A percentile compares a stretch with the other conserved stretches of the same genome.
These are phyloP conservation scores for Xerus rutilus DNA, from an alignment of 2,797 vertebrate species.

Conservation along the genomic window DNA sequence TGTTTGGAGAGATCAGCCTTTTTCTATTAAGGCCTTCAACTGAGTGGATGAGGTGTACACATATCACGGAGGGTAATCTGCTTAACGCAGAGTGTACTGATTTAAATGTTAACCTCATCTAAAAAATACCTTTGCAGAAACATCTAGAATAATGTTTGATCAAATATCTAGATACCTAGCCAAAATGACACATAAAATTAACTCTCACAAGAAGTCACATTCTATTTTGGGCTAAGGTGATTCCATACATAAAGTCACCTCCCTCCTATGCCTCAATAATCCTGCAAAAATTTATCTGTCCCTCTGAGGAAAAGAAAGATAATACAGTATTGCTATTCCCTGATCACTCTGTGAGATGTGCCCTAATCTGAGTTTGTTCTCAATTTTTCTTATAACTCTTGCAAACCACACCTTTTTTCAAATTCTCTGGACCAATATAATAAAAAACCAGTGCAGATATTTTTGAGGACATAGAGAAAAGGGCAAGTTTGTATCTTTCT, in stretches of 20 bases:
- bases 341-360: not conserved
- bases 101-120: slow-evolving; percentile 32
- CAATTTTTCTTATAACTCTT: not conserved
- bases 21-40: not conserved
- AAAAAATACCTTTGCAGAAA: not conserved
- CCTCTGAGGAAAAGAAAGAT: not conserved
- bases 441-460: not conserved
- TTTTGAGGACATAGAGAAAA: not conserved
- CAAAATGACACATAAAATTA: not conserved
- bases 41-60: not conserved
- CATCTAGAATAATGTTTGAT: no score
- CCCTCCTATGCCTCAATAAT: not conserved
- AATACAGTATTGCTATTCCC: not conserved
- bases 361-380: not conserved
- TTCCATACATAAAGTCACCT: not conserved
- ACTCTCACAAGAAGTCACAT: not conserved
- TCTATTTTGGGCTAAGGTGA: not conserved
- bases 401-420: not conserved
- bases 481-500: not conserved
- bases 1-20: not conserved
- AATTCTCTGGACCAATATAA: not conserved
- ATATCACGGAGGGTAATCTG: not conserved
- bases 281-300: not conserved
- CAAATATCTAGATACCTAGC: not conserved
- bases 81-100: not conserved